phyloP scores from a whole-genome alignment of 2,888 invertebrate species.

The Microplitis manilae region DNA sequence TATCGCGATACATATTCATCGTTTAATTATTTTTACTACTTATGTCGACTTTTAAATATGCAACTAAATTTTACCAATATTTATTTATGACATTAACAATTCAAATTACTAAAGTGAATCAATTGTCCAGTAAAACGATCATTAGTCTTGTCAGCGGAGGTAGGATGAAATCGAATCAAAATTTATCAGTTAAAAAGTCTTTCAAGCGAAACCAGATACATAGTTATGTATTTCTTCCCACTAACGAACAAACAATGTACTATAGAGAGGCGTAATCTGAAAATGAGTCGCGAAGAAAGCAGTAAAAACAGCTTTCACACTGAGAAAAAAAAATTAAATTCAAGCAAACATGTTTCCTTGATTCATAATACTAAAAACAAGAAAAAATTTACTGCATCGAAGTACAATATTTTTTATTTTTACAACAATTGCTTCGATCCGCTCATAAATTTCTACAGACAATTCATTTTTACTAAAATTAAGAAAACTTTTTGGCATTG shows the following conservation, averaged over 20 bases:
- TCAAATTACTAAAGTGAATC: slow-evolving; percentile 29
- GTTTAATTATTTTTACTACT: slow-evolving; percentile 28
- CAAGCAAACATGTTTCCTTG: too few relatives aligned
- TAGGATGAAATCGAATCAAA: slow-evolving; percentile 31
- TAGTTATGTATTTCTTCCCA: slow-evolving; percentile 19
- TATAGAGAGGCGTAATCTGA: slow-evolving; percentile 10
- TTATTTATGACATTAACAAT: slow-evolving; percentile 25
- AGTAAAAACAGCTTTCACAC: slow-evolving; percentile 15
- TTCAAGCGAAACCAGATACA: slow-evolving; percentile 29
- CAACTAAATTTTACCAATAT: neutral
- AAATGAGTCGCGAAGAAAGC: slow-evolving; percentile 5
- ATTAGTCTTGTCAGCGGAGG: neutral
- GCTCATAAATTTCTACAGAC: too few relatives aligned
- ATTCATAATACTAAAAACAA: too few relatives aligned
- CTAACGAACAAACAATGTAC: slow-evolving; percentile 34
- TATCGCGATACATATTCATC: slow-evolving; percentile 36
- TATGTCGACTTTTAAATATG: neutral
- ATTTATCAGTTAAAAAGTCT: slow-evolving; percentile 30
- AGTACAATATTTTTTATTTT: too few relatives aligned
- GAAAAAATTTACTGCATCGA: too few relatives aligned
- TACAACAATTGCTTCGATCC: too few relatives aligned
- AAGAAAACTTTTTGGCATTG: too few relatives aligned
- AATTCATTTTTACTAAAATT: too few relatives aligned
- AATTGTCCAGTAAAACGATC: slow-evolving; percentile 13
- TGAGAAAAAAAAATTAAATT: too few relatives aligned